Percentiles rank a stretch among this genome's conserved stretches.
Evolutionary conservation across 1,140 invertebrate genomes (phyloP).

Genomic region (Caerostris extrusa): DNA sequence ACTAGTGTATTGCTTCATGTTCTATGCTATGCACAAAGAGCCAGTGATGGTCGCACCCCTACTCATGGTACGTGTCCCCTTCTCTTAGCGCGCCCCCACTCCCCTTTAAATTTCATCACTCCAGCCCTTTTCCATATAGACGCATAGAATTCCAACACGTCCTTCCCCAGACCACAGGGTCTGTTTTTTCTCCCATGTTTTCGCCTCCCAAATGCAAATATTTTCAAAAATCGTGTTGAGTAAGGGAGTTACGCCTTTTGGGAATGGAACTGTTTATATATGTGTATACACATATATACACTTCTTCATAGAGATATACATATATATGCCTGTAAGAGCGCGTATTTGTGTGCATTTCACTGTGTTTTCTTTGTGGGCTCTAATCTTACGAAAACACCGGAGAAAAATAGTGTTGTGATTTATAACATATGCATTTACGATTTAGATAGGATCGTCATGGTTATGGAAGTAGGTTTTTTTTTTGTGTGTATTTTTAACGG

Average conservation of each 20-base stretch:
- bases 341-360: conserved; percentile 49
- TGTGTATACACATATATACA: conserved; percentile 52
- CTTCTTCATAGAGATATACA: conserved; percentile 13
- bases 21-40: conserved; percentile 58
- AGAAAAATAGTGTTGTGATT: conserved; percentile 72
- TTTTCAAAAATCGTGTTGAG: conserved; percentile 74
- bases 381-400: conserved; percentile 73
- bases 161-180: conserved; percentile 57
- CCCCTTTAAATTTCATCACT: conserved; percentile 69
- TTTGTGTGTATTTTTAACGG: conserved; percentile 47
- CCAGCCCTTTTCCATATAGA: conserved; percentile 45
- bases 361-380: conserved; percentile 64
- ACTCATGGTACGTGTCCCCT: conserved; percentile 43
- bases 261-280: conserved; percentile 58
- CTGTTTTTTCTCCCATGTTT: conserved; percentile 68
- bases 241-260: conserved; percentile 40
- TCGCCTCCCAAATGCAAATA: conserved; percentile 73
- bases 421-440: conserved; percentile 77
- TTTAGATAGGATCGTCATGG: conserved; percentile 75
- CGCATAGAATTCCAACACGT: conserved; percentile 70
- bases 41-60: conserved; percentile 43
- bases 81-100: conserved; percentile 45
- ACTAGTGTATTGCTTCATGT: conserved; percentile 32
- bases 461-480: conserved; percentile 64
- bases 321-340: conserved; percentile 34